Evolutionary conservation across 2,888 invertebrate genomes (phyloP).

Genomic region (Galerucella pusilla): DNA sequence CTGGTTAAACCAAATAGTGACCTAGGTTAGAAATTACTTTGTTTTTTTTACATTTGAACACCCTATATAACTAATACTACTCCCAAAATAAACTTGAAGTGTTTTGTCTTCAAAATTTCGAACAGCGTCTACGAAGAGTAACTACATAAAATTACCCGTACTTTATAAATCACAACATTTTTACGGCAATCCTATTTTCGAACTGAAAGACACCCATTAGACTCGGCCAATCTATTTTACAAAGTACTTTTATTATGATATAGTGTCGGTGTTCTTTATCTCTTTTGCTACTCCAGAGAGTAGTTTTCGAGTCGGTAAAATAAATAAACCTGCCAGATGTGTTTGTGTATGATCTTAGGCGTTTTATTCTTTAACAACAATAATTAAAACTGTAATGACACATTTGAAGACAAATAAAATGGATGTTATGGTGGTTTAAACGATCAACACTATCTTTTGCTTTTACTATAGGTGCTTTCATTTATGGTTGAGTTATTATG

Average conservation of each 20-base stretch:
- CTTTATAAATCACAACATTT: slow-evolving; percentile 24
- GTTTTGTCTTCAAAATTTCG: neutral
- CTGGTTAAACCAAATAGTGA: no score
- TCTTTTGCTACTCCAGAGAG: slow-evolving; percentile 11
- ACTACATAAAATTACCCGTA: slow-evolving; percentile 11
- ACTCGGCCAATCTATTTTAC: slow-evolving; percentile 47
- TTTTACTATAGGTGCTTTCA: neutral
- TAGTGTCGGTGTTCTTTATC: slow-evolving; percentile 47
- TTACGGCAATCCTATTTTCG: slow-evolving; percentile 39
- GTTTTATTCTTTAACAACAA: slow-evolving; percentile 26
- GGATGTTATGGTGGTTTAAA: slow-evolving; percentile 39
- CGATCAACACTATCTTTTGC: slow-evolving; percentile 22
- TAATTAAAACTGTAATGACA: slow-evolving; percentile 46
- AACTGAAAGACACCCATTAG: slow-evolving; percentile 44
- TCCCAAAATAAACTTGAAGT: neutral
- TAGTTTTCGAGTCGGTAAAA: slow-evolving; percentile 31
- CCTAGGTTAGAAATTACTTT: no score
- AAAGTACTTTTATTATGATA: slow-evolving; percentile 49
- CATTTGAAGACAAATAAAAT: slow-evolving; percentile 45
- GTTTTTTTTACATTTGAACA: no score
- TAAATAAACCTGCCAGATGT: slow-evolving; percentile 51
- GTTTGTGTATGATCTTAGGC: slow-evolving; percentile 14
- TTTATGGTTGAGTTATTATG: neutral
- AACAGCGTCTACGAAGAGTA: neutral
- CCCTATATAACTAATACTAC: neutral